Evolutionary conservation across 2,797 vertebrate genomes (phyloP).

Genomic region (Oreochromis grahami): DNA sequence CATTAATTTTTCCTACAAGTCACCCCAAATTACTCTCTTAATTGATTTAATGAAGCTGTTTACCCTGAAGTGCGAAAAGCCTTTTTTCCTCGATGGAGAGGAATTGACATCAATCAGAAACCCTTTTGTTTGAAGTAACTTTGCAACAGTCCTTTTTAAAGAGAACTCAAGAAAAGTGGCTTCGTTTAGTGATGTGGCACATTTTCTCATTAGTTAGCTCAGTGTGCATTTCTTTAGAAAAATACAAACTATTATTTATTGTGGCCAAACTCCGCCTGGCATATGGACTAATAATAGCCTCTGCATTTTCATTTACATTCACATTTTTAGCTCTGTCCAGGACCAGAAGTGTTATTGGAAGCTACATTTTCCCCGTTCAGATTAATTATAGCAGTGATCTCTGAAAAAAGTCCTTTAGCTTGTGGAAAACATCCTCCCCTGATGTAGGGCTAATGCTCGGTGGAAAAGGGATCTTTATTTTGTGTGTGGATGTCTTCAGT

Average conservation of each 20-base stretch:
- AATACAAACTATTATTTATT: background rate
- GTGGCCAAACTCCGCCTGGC: background rate
- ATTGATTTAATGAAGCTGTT: constrained; percentile 67
- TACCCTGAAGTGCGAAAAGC: constrained; percentile 32
- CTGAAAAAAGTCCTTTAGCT: constrained; percentile 14
- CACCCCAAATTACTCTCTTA: constrained; percentile 39
- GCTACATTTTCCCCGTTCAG: background rate
- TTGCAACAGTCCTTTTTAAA: background rate
- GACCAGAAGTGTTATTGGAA: background rate
- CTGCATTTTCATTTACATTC: background rate
- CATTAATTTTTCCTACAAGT: constrained; percentile 26
- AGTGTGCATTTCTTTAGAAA: background rate
- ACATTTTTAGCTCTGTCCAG: background rate
- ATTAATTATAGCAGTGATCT: constrained; percentile 25
- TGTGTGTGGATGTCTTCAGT: constrained; percentile 36
- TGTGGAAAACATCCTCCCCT: constrained; percentile 36
- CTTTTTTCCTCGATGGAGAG: constrained; percentile 51
- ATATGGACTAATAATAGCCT: background rate
- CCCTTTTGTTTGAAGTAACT: constrained; percentile 18
- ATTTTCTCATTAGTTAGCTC: background rate
- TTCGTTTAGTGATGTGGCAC: background rate
- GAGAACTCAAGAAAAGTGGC: background rate
- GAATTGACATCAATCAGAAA: constrained; percentile 47
- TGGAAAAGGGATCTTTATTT: constrained; percentile 44
- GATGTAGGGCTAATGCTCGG: constrained; percentile 40